Evolutionary conservation across 1,140 invertebrate genomes (phyloP).

Genomic region (Babylonia areolata): DNA sequence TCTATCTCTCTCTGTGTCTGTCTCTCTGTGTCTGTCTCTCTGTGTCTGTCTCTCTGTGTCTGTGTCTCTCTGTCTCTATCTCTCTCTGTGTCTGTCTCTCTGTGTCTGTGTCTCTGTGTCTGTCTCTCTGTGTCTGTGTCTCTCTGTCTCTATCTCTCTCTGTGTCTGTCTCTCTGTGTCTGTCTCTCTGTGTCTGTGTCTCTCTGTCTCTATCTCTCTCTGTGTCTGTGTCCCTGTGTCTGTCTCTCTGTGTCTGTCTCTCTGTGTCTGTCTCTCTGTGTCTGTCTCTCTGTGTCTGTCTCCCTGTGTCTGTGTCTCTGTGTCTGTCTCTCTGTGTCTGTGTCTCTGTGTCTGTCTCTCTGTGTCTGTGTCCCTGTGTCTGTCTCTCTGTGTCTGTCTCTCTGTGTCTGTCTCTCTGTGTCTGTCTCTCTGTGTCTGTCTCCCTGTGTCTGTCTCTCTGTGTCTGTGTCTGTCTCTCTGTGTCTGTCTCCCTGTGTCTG

Average conservation of each 20-base stretch:
- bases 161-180: no score
- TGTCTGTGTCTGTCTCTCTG: not conserved
- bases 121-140: not conserved
- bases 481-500: no score
- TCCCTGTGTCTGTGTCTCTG: not conserved
- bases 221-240: not conserved
- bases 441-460: not conserved
- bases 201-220: not conserved
- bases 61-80: no score
- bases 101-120: not conserved
- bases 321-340: no score
- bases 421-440: not conserved
- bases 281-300: not conserved
- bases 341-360: no score
- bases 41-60: no score
- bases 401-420: not conserved
- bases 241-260: not conserved
- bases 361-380: no score
- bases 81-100: not conserved
- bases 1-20: no score
- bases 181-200: no score
- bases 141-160: no score
- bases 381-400: not conserved
- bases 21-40: no score
- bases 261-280: not conserved